Percentiles rank a stretch among this genome's conserved stretches.
Conservation (phyloP, 2,113 vertebrate species). For the Synodontis membranacea region DNA sequence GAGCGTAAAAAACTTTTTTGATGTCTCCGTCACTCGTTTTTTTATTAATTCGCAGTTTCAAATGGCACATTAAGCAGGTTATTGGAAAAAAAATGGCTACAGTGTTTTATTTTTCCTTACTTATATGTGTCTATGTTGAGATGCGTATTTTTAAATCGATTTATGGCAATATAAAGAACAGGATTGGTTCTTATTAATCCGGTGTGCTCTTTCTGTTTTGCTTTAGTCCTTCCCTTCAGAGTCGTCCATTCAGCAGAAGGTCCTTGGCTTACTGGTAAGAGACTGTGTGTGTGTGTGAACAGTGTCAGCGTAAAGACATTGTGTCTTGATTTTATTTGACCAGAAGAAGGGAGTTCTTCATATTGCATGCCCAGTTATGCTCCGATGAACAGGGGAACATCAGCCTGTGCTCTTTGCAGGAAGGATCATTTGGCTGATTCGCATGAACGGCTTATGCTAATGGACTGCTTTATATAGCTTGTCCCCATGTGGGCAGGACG, state of each 20-base stretch:
- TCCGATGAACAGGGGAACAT: not conserved
- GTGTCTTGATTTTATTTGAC: not conserved
- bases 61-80: too few species aligned
- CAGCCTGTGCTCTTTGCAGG: conserved; percentile 10
- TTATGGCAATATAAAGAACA: not conserved
- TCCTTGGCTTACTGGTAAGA: conserved; percentile 95
- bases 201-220: not conserved
- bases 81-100: too few species aligned
- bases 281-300: conserved; percentile 21
- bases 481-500: conserved; percentile 2
- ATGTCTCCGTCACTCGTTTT: too few species aligned
- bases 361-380: not conserved
- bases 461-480: conserved; percentile 23
- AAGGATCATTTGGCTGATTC: conserved; percentile 19
- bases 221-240: conserved; percentile 92
- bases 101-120: not conserved
- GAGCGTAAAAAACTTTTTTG: too few species aligned
- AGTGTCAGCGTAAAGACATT: not conserved
- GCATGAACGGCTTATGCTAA: conserved; percentile 29
- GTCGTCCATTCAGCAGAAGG: conserved; percentile 97
- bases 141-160: not conserved
- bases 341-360: not conserved
- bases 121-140: not conserved
- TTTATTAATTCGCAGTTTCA: too few species aligned
- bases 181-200: not conserved